These are phyloP conservation scores for Onychomys arenicola DNA, from an alignment of 2,797 vertebrate genomes.

Conservation along the genomic window DNA sequence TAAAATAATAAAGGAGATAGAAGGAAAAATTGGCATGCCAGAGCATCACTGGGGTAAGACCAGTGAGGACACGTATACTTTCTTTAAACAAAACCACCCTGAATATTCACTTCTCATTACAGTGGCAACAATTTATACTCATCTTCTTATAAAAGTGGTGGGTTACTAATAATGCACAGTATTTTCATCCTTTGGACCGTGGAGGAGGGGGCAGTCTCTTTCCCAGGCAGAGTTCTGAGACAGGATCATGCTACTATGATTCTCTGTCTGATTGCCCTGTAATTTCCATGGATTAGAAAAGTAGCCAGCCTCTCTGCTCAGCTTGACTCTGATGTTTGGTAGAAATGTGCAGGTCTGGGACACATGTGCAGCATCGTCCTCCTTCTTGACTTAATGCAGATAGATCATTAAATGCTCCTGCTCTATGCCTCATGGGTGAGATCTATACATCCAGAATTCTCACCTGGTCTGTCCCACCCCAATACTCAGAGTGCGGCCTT, in stretches of 20 bases:
- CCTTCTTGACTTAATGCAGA: neutral
- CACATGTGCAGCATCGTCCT: neutral
- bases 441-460: neutral
- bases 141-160: neutral
- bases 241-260: neutral
- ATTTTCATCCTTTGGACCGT: neutral
- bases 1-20: neutral
- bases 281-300: neutral
- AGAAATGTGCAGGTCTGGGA: neutral
- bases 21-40: neutral
- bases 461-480: neutral
- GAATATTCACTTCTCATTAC: neutral
- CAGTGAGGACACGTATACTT: neutral
- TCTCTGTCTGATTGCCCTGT: neutral
- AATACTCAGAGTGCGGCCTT: no score
- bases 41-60: neutral
- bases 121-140: neutral
- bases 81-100: neutral
- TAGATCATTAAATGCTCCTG: neutral
- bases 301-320: neutral
- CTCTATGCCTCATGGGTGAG: neutral
- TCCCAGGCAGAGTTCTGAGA: neutral
- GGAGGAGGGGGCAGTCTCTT: neutral
- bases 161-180: neutral
- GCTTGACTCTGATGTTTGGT: neutral